These are phyloP conservation scores for Macrocentrus cingulum DNA, from an alignment of 1,140 invertebrate genomes.

Conservation along the genomic window DNA sequence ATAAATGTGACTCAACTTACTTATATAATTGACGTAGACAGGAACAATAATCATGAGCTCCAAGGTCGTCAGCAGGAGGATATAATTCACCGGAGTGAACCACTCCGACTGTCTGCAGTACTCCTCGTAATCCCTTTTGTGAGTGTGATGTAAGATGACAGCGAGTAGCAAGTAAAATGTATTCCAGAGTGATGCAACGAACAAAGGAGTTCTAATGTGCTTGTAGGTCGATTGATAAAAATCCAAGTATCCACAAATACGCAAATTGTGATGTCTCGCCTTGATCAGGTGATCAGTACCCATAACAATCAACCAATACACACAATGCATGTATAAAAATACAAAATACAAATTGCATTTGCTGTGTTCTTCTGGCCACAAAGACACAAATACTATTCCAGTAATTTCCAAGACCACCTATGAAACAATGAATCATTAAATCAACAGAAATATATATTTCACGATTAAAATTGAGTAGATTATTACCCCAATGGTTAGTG, in stretches of 20 bases:
- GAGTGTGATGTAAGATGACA: conserved; percentile 66
- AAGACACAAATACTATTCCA: conserved; percentile 61
- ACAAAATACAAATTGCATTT: conserved; percentile 69
- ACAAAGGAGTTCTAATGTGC: conserved; percentile 64
- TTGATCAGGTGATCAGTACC: conserved; percentile 63
- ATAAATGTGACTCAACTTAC: too few relatives aligned
- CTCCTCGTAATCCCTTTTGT: conserved; percentile 62
- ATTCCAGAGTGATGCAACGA: conserved; percentile 67
- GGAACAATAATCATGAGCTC: conserved; percentile 62
- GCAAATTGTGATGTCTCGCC: conserved; percentile 61
- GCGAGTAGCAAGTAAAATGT: conserved; percentile 62
- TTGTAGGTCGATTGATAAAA: conserved; percentile 67
- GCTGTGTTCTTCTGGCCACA: conserved; percentile 60
- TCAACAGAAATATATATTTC: conserved; percentile 1
- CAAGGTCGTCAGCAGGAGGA: conserved; percentile 60
- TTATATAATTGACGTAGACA: conserved; percentile 64
- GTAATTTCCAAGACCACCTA: conserved; percentile 62
- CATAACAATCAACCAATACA: conserved; percentile 66
- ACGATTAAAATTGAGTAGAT: background rate
- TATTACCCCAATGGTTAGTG: conserved; percentile 49
- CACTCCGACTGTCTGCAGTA: conserved; percentile 62
- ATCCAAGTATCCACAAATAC: conserved; percentile 67
- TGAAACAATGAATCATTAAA: conserved; percentile 37
- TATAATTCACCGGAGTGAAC: conserved; percentile 63
- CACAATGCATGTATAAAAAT: conserved; percentile 65